These are phyloP conservation scores for Rynchops niger DNA, from an alignment of 2,113 vertebrate species.

Conservation along the genomic window DNA sequence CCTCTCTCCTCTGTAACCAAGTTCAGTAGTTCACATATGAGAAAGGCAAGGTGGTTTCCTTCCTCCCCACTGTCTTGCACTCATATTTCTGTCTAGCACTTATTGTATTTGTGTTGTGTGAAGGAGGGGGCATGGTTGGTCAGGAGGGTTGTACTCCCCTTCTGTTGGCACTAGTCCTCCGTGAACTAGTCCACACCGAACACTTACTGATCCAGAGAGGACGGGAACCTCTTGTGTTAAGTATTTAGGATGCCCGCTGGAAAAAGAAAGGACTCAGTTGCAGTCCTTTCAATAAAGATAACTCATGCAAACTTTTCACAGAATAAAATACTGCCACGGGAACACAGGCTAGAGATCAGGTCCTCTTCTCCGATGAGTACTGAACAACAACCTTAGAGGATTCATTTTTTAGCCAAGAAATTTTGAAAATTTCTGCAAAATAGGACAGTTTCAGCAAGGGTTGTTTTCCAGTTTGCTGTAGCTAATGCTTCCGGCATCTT, in stretches of 20 bases:
- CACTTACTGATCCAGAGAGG: neutral
- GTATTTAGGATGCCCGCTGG: neutral
- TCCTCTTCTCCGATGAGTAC: neutral
- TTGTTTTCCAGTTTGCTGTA: neutral
- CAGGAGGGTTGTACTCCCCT: neutral
- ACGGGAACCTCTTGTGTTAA: neutral
- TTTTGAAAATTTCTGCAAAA: neutral
- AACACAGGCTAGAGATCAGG: neutral
- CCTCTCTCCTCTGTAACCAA: neutral
- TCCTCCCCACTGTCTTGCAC: neutral
- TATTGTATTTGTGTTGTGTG: neutral
- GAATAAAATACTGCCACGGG: neutral
- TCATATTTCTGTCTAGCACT: neutral
- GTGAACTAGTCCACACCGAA: neutral
- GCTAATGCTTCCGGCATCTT: neutral
- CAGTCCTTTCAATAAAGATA: neutral
- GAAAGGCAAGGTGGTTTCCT: neutral
- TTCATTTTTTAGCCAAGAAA: neutral
- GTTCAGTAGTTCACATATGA: neutral
- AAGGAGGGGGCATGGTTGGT: neutral
- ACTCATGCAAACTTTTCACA: neutral
- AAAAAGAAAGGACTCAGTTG: neutral
- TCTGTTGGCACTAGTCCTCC: neutral
- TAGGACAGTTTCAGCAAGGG: neutral
- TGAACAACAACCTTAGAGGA: neutral